Base-by-base conservation (phyloP, 1,140 invertebrate species). In the Oedothorax gibbosus region DNA sequence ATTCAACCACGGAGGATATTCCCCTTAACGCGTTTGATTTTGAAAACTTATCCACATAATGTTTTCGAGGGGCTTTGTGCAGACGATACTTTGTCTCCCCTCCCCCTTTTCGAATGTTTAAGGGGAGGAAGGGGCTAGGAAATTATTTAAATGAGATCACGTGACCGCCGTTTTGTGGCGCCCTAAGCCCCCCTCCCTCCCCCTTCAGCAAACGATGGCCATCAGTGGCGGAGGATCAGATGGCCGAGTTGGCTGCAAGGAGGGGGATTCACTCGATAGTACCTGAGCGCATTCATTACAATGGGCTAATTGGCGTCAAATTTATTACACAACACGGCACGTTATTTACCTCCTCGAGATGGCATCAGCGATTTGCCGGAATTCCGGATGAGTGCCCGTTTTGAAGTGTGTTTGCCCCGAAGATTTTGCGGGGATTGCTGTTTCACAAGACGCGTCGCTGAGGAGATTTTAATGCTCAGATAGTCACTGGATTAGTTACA, bases 101-200 rank as follows among this genome's bases (percentile, higher is more conserved):
- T 15, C 64, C 35, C 35, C 35, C 35, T 35, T 35, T 35, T 35
- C 35, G 35, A 35, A 35, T 57, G 35, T 54, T 15, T 20, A 60
- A 62, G 56, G 54, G 6, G 11, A 56, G 49, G 57, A 64, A 20
- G 18, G 18, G 50, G 69, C 18, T 11, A 76, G 81, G 81, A 84
- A 84, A 84, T 84, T 84, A 84, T 84, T 84, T 84, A 84, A 84
- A 84, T 84, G 81, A 84, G 81, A 84, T 84, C 81, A 75, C 81
- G 81, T 84, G 81, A 56, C 50, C 57, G 72, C 72, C 81, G 81
- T 84, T 84, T 84, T 84, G 81, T 76, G 81, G 81, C 71, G 81
- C 81, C 71, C 51, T 84, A 84, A 84, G 81, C 81, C 81, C 72
- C 68, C 81, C 56, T 20, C 18, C 50, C 9, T 14, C 64, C 35